Evolutionary conservation across 2,113 vertebrate species (phyloP), one percentile per base, ranked within the genome.

Genomic region (Aptenodytes forsteri): DNA sequence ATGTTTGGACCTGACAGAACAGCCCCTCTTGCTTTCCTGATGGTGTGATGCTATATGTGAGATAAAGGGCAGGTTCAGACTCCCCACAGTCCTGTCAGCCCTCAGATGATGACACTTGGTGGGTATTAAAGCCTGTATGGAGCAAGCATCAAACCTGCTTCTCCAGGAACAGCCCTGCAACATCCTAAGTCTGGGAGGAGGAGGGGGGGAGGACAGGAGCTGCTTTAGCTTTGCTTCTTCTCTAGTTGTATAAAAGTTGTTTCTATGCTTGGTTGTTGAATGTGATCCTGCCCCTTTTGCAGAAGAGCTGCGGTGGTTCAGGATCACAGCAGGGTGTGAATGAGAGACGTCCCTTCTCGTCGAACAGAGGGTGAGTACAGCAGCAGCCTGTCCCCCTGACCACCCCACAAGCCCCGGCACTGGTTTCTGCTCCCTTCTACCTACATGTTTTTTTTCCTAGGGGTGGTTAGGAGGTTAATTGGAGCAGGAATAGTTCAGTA

Each of bases 221-320:
- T 89, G 27, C 62, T 93, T 76, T 56, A 78, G 44, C 34, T 75
- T 88, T 73, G 7, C 61, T 61, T 3, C 11, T 49, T 64, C 46
- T 61, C 50, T 16, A 1, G 44, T 22, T 58, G 32, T 38, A 36
- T 7, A 6, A 5, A 67, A 75, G 44, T 25, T 17, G 6, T 79
- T 54, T 62, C 75, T 66, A 13, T 42, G n/a, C 27, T 56, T 77
- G 59, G 9, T 34, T 77, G 30, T 9, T 90, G 55, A 97, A 71
- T 5, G 9, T 86, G 34, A 67, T 54, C 40, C 64, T 92, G 32
- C 10, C 27, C 44, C 29, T 84, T 54, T 84, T 84, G 47, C 85
- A 98, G 97, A 97, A 90, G 54, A 86, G 11, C 88, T 97, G 97
- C 3, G 34, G 66, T 27, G 93, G 69, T 23, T 86, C 79, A 29